These are phyloP conservation scores for Ormyrus labotus DNA, from an alignment of 2,888 invertebrate genomes.

Conservation along the genomic window DNA sequence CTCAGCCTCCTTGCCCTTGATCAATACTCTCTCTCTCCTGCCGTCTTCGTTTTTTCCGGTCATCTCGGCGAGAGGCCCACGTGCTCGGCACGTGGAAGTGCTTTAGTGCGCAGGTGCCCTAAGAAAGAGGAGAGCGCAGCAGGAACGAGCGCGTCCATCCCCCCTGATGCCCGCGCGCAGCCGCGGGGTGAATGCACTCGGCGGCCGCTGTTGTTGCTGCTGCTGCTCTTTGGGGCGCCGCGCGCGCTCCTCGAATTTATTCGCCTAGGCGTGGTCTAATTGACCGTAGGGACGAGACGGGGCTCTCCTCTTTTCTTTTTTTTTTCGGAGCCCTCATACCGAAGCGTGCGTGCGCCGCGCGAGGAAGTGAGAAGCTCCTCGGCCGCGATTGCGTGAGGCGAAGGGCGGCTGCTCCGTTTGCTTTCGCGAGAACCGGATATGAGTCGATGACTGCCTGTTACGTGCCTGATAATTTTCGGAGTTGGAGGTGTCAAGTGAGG, in stretches of 20 bases:
- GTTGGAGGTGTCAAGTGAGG: conserved; percentile 4
- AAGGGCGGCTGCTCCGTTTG: too few species aligned
- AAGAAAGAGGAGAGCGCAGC: conserved; percentile 1
- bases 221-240: not conserved
- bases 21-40: conserved; percentile 67
- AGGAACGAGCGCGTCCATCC: conserved; percentile 4
- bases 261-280: conserved; percentile 68
- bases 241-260: conserved; percentile 30
- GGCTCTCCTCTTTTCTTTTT: conserved; percentile 3
- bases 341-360: not conserved
- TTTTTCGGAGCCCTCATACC: not conserved
- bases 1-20: conserved; percentile 70
- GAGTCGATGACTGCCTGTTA: not conserved
- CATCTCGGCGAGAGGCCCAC: conserved; percentile 58
- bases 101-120: conserved; percentile 63
- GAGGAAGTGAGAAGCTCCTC: too few species aligned
- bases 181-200: too few species aligned
- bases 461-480: conserved; percentile 13
- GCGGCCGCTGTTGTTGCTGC: too few species aligned
- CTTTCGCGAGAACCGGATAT: too few species aligned
- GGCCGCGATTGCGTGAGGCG: too few species aligned
- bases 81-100: conserved; percentile 68
- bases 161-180: not conserved
- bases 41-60: conserved; percentile 26
- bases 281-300: conserved; percentile 48